Percentiles rank a stretch among this genome's conserved stretches.
Evolutionary conservation across 2,113 vertebrate genomes (phyloP).

Genomic region (Oryzias javanicus): DNA sequence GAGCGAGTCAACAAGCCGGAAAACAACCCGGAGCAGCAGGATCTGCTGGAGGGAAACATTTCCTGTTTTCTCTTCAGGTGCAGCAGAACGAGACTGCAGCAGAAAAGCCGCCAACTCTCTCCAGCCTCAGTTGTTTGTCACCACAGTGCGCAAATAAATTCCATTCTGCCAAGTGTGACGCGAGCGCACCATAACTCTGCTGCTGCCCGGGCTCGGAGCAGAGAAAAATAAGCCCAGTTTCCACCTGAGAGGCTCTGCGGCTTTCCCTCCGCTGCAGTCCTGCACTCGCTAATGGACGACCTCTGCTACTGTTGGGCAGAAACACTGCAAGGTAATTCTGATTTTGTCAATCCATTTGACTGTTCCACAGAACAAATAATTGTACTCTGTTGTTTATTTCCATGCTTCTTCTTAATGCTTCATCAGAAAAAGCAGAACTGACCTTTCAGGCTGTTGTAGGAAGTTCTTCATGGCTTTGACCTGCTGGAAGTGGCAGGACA

Average conservation of each 20-base stretch:
- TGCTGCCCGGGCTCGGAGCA: slow-evolving; percentile 7
- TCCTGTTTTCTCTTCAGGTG: slow-evolving; percentile 3
- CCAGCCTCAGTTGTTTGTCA: slow-evolving; percentile 17
- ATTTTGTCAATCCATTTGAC: slow-evolving; percentile 13
- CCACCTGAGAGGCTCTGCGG: slow-evolving; percentile 10
- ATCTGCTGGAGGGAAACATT: background rate
- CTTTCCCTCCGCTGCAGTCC: slow-evolving; percentile 2
- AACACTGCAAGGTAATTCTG: background rate
- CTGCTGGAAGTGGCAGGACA: slow-evolving; percentile 99
- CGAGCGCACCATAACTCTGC: slow-evolving; percentile 29
- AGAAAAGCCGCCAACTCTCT: slow-evolving; percentile 20
- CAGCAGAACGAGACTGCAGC: background rate
- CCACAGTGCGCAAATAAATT: slow-evolving; percentile 30
- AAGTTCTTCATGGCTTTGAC: slow-evolving; percentile 98
- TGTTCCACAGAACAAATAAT: slow-evolving; percentile 13
- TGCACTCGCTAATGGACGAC: slow-evolving; percentile 17
- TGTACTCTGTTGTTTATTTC: background rate
- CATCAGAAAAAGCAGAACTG: slow-evolving; percentile 63
- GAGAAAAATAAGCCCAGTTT: slow-evolving; percentile 20
- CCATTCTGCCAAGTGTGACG: slow-evolving; percentile 22
- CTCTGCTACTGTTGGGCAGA: slow-evolving; percentile 5
- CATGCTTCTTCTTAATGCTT: slow-evolving; percentile 18
- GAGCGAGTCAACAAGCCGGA: too few species aligned
- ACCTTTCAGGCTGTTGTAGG: slow-evolving; percentile 96
- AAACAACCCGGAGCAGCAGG: too few species aligned